A percentile compares a stretch with the other conserved stretches of the same genome.
phyloP scores from a whole-genome alignment of 2,888 invertebrate species.

The Caenorhabditis sp. region DNA sequence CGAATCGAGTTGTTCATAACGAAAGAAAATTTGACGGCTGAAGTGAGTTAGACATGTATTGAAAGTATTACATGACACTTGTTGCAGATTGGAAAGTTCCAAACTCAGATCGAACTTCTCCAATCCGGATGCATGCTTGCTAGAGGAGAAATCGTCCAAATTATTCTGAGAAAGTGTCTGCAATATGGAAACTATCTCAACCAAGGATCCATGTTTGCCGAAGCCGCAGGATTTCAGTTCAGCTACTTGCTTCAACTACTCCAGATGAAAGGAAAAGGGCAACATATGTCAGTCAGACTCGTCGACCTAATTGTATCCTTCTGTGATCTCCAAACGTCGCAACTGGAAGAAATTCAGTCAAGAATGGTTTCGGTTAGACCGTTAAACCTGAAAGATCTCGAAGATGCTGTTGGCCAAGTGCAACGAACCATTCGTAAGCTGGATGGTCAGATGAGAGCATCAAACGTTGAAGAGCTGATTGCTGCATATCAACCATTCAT shows the following conservation, averaged over 20 bases:
- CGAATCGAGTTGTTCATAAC: constrained; percentile 63
- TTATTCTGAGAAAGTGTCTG: constrained; percentile 57
- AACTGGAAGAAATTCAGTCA: constrained; percentile 52
- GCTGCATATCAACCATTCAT: constrained; percentile 56
- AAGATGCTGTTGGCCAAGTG: constrained; percentile 45
- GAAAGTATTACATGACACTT: neutral
- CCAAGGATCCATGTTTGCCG: constrained; percentile 67
- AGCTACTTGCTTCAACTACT: constrained; percentile 58
- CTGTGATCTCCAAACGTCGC: constrained; percentile 44
- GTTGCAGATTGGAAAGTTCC: constrained; percentile 57
- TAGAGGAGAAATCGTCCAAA: constrained; percentile 55
- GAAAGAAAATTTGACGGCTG: constrained; percentile 57
- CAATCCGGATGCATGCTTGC: constrained; percentile 47
- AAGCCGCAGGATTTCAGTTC: constrained; percentile 63
- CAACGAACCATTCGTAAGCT: constrained; percentile 48
- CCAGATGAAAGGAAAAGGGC: constrained; percentile 64
- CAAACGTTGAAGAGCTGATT: constrained; percentile 50
- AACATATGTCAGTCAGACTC: constrained; percentile 38
- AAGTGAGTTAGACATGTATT: constrained; percentile 15
- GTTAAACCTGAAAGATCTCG: constrained; percentile 57
- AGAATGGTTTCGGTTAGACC: constrained; percentile 49
- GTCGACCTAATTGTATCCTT: constrained; percentile 57
- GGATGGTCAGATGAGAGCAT: constrained; percentile 46
- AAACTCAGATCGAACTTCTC: constrained; percentile 48
- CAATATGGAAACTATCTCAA: constrained; percentile 67